A percentile compares a stretch with the other conserved stretches of the same genome.
Conservation (phyloP, 1,140 invertebrate species). For the Drosophila pseudoobscura region DNA sequence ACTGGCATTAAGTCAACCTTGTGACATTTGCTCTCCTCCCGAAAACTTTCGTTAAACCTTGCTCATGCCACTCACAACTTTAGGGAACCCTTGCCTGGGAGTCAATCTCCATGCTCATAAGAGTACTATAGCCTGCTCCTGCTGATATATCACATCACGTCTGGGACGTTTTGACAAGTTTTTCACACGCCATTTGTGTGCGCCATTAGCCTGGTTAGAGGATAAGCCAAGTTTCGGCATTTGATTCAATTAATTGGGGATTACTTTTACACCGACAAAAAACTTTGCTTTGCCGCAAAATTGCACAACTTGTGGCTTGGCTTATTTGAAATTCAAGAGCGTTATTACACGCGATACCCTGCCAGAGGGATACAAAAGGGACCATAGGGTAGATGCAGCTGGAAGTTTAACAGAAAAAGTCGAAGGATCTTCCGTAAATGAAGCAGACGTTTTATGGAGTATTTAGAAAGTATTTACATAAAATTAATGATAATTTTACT, state of each 20-base stretch:
- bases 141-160: slow-evolving; percentile 24
- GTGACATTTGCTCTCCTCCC: slow-evolving; percentile 6
- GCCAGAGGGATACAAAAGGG: too few relatives aligned
- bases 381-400: background rate
- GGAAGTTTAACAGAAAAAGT: background rate
- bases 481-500: too few relatives aligned
- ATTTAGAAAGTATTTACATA: too few relatives aligned
- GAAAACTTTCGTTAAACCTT: too few relatives aligned
- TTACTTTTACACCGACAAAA: slow-evolving; percentile 19
- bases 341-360: slow-evolving; percentile 1
- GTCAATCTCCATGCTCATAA: background rate
- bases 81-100: slow-evolving; percentile 6
- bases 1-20: slow-evolving; percentile 9
- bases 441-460: too few relatives aligned
- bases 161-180: slow-evolving; percentile 36
- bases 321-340: slow-evolving; percentile 44
- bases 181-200: slow-evolving; percentile 38
- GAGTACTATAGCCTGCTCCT: background rate
- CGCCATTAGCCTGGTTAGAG: slow-evolving; percentile 17
- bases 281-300: slow-evolving; percentile 15
- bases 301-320: slow-evolving; percentile 32
- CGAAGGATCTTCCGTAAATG: slow-evolving; percentile 4
- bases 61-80: background rate
- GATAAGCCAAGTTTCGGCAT: slow-evolving; percentile 24
- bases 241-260: slow-evolving; percentile 48